Evolutionary conservation across 1,140 invertebrate genomes (phyloP), one percentile per base, ranked within the genome.

Genomic region (Panulirus ornatus): DNA sequence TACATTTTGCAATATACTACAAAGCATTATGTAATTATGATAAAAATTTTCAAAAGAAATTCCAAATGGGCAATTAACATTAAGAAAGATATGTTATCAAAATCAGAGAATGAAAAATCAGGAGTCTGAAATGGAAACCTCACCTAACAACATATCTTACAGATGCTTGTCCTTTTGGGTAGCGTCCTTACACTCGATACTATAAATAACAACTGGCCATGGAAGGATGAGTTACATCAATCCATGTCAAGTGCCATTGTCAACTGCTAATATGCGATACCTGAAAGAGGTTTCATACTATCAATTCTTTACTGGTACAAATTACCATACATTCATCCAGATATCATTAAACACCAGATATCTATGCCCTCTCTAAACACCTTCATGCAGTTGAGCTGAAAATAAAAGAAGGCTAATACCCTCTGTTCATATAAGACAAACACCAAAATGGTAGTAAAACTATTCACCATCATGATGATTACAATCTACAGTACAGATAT

Each of bases 121-220:
- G 22, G 9, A 11, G 9, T 30, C 19, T 19, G 22, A n/a, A 19
- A 2, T 3, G 36, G 5, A 84, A 30, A 2, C n/a, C 79, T 75
- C 58, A 89, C 88, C 79, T 89, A 42, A 89, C 34, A 44, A 89
- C 51, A 58, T 83, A 89, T 54, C 63, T 83, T 47, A 83, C 14
- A 40, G 66, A 47, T 30, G 44, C 40, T 5, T 75, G 76, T n/a
- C 78, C 79, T 58, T 75, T 75, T 71, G 78, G 70, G 71, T 75
- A 54, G 42, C 88, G 78, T 34, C 51, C 70, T 22, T n/a, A 89
- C 79, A 81, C 81, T 73, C 2, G 88, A 54, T 22, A 89, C 66
- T n/a, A n/a, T n/a, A n/a, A 63, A 89, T 71, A 47, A 89, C 88
- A 14, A 89, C 88, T 38, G 88, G 88, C 88, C 88, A 89, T 14